Conservation (phyloP, 1,140 invertebrate species). For the Aphelenchoides besseyi region DNA sequence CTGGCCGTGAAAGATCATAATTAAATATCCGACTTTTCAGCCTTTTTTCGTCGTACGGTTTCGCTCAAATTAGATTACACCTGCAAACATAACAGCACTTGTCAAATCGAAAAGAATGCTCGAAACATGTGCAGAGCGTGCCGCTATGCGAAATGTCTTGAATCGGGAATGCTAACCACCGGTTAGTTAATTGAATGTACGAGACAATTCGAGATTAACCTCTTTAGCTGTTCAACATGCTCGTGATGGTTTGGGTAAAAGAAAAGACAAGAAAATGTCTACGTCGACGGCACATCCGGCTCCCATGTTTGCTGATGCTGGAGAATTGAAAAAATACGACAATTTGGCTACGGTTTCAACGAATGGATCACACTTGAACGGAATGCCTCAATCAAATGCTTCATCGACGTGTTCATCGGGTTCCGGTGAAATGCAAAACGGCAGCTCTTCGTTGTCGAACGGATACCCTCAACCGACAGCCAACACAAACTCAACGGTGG, state of each 20-base stretch:
- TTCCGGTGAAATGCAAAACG: conserved; percentile 9
- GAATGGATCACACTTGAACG: conserved; percentile 2
- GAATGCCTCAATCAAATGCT: conserved; percentile 14
- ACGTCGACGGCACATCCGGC: conserved; percentile 25
- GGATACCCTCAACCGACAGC: background rate
- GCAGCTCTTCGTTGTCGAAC: background rate
- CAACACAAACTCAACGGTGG: conserved; percentile 34
- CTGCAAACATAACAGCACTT: conserved; percentile 39
- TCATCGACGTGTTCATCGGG: background rate
- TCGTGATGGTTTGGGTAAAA: conserved; percentile 47
- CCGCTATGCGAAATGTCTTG: conserved; percentile 43
- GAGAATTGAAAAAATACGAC: conserved; percentile 18
- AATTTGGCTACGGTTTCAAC: background rate
- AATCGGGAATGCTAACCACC: conserved; percentile 47
- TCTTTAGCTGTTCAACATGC: conserved; percentile 48
- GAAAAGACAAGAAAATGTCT: conserved; percentile 38
- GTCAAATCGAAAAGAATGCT: conserved; percentile 44
- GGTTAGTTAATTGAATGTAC: conserved; percentile 25
- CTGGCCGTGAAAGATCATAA: conserved; percentile 12
- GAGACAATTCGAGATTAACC: too few species aligned
- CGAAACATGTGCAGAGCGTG: conserved; percentile 48
- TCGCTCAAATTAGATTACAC: conserved; percentile 45
- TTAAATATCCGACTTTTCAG: background rate
- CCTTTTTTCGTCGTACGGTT: conserved; percentile 39
- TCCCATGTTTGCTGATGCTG: conserved; percentile 1